phyloP scores from a whole-genome alignment of 2,113 vertebrate species.

The Corynorhinus townsendii region DNA sequence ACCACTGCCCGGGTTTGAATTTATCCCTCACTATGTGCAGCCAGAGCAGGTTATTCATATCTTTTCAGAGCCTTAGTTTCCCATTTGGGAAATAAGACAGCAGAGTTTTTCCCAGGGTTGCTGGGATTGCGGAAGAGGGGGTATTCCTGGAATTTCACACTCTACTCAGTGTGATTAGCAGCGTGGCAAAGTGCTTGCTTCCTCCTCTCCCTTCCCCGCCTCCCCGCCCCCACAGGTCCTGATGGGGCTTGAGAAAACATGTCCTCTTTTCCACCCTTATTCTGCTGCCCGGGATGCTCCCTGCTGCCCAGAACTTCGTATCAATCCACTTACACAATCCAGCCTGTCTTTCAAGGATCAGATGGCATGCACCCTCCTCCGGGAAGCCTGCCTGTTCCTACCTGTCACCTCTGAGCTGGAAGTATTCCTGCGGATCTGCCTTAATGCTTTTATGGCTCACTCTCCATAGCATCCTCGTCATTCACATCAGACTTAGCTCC shows the following conservation, averaged over 20 bases:
- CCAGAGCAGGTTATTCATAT: not conserved
- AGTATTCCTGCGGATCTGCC: not conserved
- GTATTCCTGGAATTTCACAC: not conserved
- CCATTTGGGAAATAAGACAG: not conserved
- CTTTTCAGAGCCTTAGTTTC: not conserved
- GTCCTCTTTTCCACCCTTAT: not conserved
- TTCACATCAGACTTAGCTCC: not conserved
- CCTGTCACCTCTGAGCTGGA: not conserved
- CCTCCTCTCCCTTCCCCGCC: too few species aligned
- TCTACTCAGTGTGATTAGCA: accelerated
- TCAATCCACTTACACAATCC: not conserved
- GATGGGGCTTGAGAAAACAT: not conserved
- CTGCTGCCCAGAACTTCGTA: not conserved
- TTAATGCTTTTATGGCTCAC: not conserved
- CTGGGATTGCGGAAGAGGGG: not conserved
- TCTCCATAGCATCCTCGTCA: not conserved
- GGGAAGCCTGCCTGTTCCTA: not conserved
- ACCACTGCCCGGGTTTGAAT: not conserved
- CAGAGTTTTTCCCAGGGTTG: not conserved
- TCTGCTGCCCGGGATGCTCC: not conserved
- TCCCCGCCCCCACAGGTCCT: accelerated
- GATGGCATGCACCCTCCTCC: not conserved
- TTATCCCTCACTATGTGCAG: not conserved
- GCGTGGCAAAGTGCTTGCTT: not conserved
- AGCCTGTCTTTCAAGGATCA: not conserved